These are phyloP conservation scores for Anoplophora glabripennis DNA, from an alignment of 1,140 invertebrate species.

Conservation along the genomic window DNA sequence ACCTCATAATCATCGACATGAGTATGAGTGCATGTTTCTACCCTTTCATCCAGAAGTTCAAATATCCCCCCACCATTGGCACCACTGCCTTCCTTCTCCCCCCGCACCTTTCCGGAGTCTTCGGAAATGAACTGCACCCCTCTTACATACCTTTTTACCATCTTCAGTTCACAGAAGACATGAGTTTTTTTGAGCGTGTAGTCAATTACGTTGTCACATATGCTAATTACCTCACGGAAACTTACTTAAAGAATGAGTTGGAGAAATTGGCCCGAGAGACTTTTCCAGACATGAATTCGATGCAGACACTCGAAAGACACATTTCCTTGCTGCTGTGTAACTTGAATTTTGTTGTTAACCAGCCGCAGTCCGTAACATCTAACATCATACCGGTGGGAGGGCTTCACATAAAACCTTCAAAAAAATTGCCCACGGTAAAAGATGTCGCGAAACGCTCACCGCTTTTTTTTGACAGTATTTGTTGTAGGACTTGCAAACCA, in stretches of 20 bases:
- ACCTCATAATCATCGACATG: constrained; percentile 32
- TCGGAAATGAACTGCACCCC: constrained; percentile 23
- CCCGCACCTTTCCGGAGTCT: constrained; percentile 24
- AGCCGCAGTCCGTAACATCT: constrained; percentile 49
- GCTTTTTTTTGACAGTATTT: neutral
- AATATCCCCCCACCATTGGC: constrained; percentile 21
- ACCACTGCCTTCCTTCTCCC: constrained; percentile 27
- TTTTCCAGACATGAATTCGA: constrained; percentile 24
- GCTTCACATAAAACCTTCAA: constrained; percentile 49
- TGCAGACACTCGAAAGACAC: constrained; percentile 20
- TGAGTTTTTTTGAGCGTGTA: constrained; percentile 24
- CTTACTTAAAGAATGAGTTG: neutral
- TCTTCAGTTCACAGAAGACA: constrained; percentile 13
- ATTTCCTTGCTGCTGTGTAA: constrained; percentile 47
- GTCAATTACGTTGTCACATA: constrained; percentile 25
- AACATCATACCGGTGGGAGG: constrained; percentile 57
- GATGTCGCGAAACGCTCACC: too few species aligned
- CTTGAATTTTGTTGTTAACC: constrained; percentile 48
- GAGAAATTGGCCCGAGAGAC: constrained; percentile 18
- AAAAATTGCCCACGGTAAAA: constrained; percentile 32
- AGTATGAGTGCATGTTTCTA: constrained; percentile 24
- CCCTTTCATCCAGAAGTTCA: constrained; percentile 30
- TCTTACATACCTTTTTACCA: constrained; percentile 17
- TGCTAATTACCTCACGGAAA: constrained; percentile 10
- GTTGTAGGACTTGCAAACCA: constrained; percentile 31